phyloP scores from a whole-genome alignment of 2,113 vertebrate genomes.

The Drymodes brunneopygia region DNA sequence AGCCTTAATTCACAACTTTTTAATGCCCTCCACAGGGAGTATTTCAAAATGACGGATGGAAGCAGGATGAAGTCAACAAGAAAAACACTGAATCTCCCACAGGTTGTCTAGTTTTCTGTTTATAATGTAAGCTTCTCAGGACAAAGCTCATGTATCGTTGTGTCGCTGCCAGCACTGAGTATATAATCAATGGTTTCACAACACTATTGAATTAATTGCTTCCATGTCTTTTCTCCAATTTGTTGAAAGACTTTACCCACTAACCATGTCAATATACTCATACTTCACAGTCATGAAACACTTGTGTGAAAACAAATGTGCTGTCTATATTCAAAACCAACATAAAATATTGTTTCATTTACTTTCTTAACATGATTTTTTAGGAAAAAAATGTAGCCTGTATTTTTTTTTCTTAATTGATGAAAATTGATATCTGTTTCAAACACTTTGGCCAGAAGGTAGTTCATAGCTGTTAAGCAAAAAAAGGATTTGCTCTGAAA shows the following conservation, averaged over 20 bases:
- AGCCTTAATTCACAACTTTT: conserved; percentile 26
- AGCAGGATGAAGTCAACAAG: neutral
- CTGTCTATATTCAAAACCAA: neutral
- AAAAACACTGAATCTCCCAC: neutral
- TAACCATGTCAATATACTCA: neutral
- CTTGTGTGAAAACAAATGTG: neutral
- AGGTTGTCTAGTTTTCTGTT: neutral
- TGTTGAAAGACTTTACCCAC: neutral
- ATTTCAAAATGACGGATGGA: neutral
- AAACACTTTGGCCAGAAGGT: neutral
- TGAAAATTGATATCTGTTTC: neutral
- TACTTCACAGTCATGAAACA: neutral
- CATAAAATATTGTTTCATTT: neutral
- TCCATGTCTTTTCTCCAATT: neutral
- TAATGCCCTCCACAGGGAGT: neutral
- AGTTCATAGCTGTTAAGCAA: neutral
- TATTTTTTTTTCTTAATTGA: neutral
- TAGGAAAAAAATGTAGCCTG: neutral
- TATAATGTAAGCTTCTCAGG: neutral
- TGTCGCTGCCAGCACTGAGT: neutral
- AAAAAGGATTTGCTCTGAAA: neutral
- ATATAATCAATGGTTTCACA: neutral
- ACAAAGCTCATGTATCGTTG: neutral
- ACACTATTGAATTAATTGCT: neutral
- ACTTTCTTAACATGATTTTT: neutral